phyloP scores from a whole-genome alignment of 1,140 invertebrate species.

The Euwallacea fornicatus region DNA sequence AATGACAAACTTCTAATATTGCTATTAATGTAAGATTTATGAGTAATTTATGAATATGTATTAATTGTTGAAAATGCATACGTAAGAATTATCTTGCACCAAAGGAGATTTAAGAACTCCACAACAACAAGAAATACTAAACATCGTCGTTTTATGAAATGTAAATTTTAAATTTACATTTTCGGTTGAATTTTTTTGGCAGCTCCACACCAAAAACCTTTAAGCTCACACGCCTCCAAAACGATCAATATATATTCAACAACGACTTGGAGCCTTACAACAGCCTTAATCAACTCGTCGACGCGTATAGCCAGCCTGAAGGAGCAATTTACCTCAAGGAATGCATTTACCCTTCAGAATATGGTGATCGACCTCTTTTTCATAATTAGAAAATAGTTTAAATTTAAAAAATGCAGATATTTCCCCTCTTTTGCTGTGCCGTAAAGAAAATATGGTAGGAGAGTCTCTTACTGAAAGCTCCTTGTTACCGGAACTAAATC shows the following conservation, averaged over 20 bases:
- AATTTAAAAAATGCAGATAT: slow-evolving; percentile 56
- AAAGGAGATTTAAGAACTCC: no score
- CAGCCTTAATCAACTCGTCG: slow-evolving; percentile 64
- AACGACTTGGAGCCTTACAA: slow-evolving; percentile 59
- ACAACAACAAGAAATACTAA: neutral
- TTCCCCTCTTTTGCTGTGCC: slow-evolving; percentile 73
- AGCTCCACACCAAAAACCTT: slow-evolving; percentile 70
- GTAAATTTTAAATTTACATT: no score
- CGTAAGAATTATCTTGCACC: no score
- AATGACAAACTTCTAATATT: no score
- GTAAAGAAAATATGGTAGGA: slow-evolving; percentile 51
- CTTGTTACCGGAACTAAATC: slow-evolving; percentile 49
- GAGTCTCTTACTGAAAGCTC: slow-evolving; percentile 55
- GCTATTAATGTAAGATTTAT: no score
- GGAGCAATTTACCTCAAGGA: slow-evolving; percentile 65
- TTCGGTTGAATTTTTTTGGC: slow-evolving; percentile 47
- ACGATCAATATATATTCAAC: slow-evolving; percentile 57
- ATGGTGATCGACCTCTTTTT: slow-evolving; percentile 60
- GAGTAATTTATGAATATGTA: no score
- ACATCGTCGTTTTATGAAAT: neutral
- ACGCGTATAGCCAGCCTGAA: slow-evolving; percentile 62
- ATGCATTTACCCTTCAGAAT: slow-evolving; percentile 82
- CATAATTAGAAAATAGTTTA: slow-evolving; percentile 55
- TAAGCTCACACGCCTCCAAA: slow-evolving; percentile 61
- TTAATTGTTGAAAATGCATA: no score